Base-by-base conservation (phyloP, 2,888 invertebrate genomes). In the Apamea anceps region DNA sequence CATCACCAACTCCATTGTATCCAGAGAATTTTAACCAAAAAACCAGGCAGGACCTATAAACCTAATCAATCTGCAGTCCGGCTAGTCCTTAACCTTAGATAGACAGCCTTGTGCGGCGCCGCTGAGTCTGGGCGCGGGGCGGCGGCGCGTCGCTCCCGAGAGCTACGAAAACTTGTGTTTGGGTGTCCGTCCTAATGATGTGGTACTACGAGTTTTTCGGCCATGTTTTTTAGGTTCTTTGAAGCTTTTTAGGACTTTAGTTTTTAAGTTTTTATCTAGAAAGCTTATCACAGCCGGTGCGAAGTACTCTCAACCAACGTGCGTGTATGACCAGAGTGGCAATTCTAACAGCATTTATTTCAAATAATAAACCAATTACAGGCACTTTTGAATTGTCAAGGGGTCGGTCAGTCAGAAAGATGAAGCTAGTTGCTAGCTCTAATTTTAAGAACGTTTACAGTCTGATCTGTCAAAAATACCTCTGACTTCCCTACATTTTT, bases 31-130 rank as follows among this genome's bases (percentile, higher is more conserved):
- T 66, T 37, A 68, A 84, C 60, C 65, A 68, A 63, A 80, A 77
- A 85, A 88, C 72, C 84, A 85, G 85, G 86, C 85, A 88, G 89
- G 90, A 87, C 81, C 84, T 88, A 87, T 88, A 87, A 77, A 81
- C 84, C 81, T 83, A 88, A 92, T 93, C 90, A 91, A 91, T 91
- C 90, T 89, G 89, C 81, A 85, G 85, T 83, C 63, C 80, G 87
- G 84, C 81, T 88, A 93, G 95, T 92, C 94, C 93, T 94, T 94
- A 94, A 94, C 94, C 94, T 93, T 92, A 90, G 66, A 13, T 80
- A 96, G 95, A 96, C 96, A 95, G 92, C 96, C 96, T 96, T 96
- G 95, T 89, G 54, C 25, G 94, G 94, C 94, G 94, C 95, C 94
- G 88, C 78, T 82, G 84, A 75, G 94, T 94, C 94, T 94, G 86